A percentile compares a stretch with the other conserved stretches of the same genome.
phyloP scores from a whole-genome alignment of 2,797 vertebrate genomes.

The Hirundo rustica region DNA sequence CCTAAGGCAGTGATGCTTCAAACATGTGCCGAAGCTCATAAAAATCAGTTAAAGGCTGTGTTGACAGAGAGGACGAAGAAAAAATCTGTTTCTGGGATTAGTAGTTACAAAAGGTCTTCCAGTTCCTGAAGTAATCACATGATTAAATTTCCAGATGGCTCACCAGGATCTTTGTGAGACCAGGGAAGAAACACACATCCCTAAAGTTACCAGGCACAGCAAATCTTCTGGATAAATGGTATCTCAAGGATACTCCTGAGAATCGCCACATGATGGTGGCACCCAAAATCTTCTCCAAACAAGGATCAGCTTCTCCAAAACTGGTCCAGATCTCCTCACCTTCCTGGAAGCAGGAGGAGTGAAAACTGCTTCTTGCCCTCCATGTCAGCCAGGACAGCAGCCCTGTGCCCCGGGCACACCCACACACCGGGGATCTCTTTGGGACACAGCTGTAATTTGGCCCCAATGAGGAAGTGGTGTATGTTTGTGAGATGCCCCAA shows the following conservation, averaged over 20 bases:
- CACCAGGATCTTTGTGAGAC: neutral
- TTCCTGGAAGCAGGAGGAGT: neutral
- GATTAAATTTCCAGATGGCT: slow-evolving; percentile 61
- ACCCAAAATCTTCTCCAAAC: neutral
- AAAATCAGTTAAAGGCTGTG: slow-evolving; percentile 64
- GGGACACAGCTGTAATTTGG: neutral
- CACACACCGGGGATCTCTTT: accelerated
- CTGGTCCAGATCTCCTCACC: neutral
- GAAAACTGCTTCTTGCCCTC: neutral
- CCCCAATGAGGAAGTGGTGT: neutral
- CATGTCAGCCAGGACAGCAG: neutral
- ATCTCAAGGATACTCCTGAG: neutral
- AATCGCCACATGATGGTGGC: neutral
- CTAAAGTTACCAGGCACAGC: neutral
- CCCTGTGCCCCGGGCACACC: neutral
- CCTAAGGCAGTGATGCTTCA: slow-evolving; percentile 50
- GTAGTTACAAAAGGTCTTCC: slow-evolving; percentile 60
- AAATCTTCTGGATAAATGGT: neutral
- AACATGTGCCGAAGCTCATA: slow-evolving; percentile 52
- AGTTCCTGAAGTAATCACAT: slow-evolving; percentile 33
- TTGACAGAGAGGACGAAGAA: slow-evolving; percentile 63
- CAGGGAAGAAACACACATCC: neutral
- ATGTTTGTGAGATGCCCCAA: neutral
- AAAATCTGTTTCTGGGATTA: slow-evolving; percentile 70
- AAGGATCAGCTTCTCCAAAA: neutral